Conservation (phyloP, 2,797 vertebrate genomes). For the Pseudomugil gertrudae region DNA sequence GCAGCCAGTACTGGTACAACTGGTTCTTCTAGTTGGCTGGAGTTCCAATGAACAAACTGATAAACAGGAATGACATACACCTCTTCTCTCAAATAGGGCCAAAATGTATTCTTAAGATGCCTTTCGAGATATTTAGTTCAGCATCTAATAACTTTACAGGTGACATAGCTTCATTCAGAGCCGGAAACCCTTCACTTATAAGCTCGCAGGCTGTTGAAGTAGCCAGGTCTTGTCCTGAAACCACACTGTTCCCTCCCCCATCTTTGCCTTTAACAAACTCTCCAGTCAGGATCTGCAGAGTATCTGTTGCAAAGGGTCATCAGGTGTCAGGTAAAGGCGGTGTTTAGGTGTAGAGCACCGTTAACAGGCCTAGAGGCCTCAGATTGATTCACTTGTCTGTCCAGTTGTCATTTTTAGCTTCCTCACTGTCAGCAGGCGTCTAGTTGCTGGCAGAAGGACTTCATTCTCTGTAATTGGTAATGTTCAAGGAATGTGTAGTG, state of each 20-base stretch:
- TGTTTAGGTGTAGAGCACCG: background rate
- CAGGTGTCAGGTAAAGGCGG: conserved; percentile 10
- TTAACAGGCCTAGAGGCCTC: background rate
- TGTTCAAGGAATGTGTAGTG: background rate
- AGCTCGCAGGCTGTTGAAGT: background rate
- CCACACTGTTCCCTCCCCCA: background rate
- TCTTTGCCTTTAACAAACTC: conserved; percentile 4
- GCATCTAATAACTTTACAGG: background rate
- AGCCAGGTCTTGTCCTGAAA: background rate
- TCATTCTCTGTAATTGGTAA: conserved; percentile 17
- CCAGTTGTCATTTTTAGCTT: conserved; percentile 1
- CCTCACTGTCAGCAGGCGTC: background rate
- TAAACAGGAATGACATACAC: background rate
- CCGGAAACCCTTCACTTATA: no score
- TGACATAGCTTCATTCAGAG: background rate
- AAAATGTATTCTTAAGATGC: background rate
- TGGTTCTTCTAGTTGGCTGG: background rate
- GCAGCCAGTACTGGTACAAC: background rate
- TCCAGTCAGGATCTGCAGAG: conserved; percentile 1
- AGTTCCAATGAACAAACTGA: background rate
- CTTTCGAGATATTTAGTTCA: background rate
- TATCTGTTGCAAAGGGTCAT: conserved; percentile 6
- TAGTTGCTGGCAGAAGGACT: background rate
- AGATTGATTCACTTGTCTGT: background rate
- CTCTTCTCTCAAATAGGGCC: background rate